Base-by-base conservation (phyloP, 2,797 vertebrate species). In the Enoplosus armatus region DNA sequence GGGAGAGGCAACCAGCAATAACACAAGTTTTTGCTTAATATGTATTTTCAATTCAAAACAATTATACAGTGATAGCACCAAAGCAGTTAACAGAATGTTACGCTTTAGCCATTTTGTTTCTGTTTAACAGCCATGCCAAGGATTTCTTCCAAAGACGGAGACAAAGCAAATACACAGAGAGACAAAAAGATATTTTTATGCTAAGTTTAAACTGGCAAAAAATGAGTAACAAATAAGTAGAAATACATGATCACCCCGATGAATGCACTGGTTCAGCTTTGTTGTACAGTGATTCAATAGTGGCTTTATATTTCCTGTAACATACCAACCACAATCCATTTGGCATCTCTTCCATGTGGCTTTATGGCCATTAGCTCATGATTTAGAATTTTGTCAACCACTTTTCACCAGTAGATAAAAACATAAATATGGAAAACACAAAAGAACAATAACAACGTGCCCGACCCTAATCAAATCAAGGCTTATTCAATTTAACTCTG, bases 261-360 rank as follows among this genome's bases (percentile, higher is more conserved):
- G 43, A 39, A 56, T 53, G 31, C 6, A 29, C 18, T 11, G 35
- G 4, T n/a, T 58, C 20, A 14, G 16, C 3, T 20, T 68, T 77
- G n/a, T 47, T 61, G 31, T 55, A 10, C 33, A 77, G 16, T 31
- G 20, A 51, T 55, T 70, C 20, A 76, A 62, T 58, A 24, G 68
- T 53, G 51, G 65, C 27, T 83, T 78, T 48, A 72, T 51, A 56
- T 65, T 85, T 76, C 63, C 63, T 68, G 64, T 74, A 65, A 73
- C 61, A 45, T 53, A 48, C 26, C 18, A 35, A 61, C 69, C 41
- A 59, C 50, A 74, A 29, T 68, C 73, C 76, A 82, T 84, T 79
- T n/a, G n/a, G n/a, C n/a, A 72, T 81, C 77, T 69, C 56, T 20
- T 54, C 55, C 22, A 59, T 75, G 53, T 50, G 71, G 69, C 12